Evolutionary conservation across 1,140 invertebrate species (phyloP).

Genomic region (Orius insidiosus): DNA sequence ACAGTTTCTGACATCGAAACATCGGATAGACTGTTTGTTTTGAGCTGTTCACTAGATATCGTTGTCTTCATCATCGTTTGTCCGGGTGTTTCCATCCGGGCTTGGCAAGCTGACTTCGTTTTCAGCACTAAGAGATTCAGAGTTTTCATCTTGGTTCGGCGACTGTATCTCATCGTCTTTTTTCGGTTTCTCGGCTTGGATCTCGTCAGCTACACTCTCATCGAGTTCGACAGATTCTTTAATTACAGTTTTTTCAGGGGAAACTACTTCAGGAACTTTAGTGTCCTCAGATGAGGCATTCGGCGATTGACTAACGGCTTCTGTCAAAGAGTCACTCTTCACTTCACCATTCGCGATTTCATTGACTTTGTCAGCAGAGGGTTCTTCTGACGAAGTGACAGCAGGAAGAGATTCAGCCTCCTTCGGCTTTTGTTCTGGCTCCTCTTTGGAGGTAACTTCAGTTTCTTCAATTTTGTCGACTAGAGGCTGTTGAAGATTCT

Average conservation of each 20-base stretch:
- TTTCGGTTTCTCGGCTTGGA: background rate
- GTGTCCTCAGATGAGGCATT: too few relatives aligned
- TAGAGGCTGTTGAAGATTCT: background rate
- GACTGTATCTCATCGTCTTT: background rate
- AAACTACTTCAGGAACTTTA: too few relatives aligned
- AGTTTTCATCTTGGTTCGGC: background rate
- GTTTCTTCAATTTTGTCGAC: background rate
- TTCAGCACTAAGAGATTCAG: background rate
- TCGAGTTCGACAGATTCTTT: background rate
- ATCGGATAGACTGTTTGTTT: constrained; percentile 19
- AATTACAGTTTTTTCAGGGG: background rate
- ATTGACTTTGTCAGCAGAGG: background rate
- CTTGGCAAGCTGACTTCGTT: background rate
- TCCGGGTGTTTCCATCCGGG: background rate
- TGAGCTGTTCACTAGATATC: constrained; percentile 18
- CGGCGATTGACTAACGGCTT: too few relatives aligned
- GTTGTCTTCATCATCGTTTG: constrained; percentile 15
- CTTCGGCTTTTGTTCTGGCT: background rate
- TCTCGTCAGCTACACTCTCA: background rate
- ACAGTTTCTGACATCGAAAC: constrained; percentile 16
- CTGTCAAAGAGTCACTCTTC: background rate
- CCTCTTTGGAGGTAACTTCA: background rate
- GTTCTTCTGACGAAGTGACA: background rate
- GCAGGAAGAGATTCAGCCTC: too few relatives aligned
- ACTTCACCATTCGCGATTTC: background rate